Percentiles rank a stretch among this genome's conserved stretches.
These are phyloP conservation scores for Hirtodrosophila confusa DNA, from an alignment of 2,888 invertebrate genomes.

Conservation along the genomic window DNA sequence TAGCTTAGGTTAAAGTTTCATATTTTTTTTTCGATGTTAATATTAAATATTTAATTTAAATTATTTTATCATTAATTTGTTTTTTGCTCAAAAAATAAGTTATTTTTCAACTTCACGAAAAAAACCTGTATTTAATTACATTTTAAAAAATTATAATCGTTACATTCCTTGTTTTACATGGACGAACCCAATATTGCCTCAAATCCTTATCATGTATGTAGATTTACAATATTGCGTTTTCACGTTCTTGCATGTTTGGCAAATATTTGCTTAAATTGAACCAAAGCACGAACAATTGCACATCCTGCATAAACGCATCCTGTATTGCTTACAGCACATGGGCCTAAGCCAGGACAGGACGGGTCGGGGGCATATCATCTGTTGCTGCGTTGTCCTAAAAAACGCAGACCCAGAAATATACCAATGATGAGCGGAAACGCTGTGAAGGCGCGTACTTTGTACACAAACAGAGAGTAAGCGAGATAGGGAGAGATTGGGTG, in stretches of 20 bases:
- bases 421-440: slow-evolving; percentile 58
- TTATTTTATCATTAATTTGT: no score
- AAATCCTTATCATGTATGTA: no score
- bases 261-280: slow-evolving; percentile 54
- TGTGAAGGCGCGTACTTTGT: slow-evolving; percentile 69
- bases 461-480: slow-evolving; percentile 59
- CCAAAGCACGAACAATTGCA: slow-evolving; percentile 59
- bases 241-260: slow-evolving; percentile 52
- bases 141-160: no score
- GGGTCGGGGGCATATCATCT: slow-evolving; percentile 36
- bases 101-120: no score
- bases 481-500: slow-evolving; percentile 5
- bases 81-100: no score
- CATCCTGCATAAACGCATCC: slow-evolving; percentile 64
- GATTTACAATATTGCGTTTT: not conserved
- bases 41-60: no score
- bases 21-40: no score
- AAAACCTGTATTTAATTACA: no score
- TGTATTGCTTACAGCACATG: slow-evolving; percentile 54
- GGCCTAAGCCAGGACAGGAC: slow-evolving; percentile 39
- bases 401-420: slow-evolving; percentile 24
- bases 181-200: no score
- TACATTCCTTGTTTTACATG: no score
- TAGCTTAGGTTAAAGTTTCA: no score
- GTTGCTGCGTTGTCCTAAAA: slow-evolving; percentile 42